Evolutionary conservation across 64 coral and sea anemone species (phyloP).

Genomic region (Dendronephthya gigantea): DNA sequence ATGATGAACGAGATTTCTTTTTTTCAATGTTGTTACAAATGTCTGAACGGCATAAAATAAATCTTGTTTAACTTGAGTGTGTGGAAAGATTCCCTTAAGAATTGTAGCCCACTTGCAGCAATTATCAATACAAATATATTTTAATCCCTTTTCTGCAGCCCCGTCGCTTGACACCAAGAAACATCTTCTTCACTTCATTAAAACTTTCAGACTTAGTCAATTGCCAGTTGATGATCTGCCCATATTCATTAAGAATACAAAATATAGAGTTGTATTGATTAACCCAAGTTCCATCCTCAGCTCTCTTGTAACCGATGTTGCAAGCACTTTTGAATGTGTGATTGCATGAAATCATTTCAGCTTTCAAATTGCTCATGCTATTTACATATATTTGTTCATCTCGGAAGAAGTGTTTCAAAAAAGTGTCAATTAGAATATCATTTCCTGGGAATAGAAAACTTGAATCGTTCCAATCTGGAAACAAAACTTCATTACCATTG

Average conservation of each 20-base stretch:
- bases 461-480: too few relatives aligned
- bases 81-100: background rate
- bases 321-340: slow-evolving; percentile 6
- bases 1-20: background rate
- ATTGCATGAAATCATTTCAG: background rate
- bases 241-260: slow-evolving; percentile 7
- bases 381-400: background rate
- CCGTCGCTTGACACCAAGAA: background rate
- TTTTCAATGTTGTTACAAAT: background rate
- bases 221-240: background rate
- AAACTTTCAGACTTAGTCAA: slow-evolving; percentile 3
- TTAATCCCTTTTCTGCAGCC: background rate
- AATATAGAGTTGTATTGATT: slow-evolving; percentile 12
- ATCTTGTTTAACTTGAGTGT: background rate
- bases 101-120: background rate
- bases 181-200: background rate
- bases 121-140: slow-evolving; percentile 16
- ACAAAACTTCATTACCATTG: too few relatives aligned
- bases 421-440: background rate
- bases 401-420: background rate
- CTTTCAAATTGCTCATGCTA: background rate
- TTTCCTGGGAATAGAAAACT: too few relatives aligned
- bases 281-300: background rate
- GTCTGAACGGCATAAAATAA: background rate
- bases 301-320: background rate